phyloP scores from a whole-genome alignment of 2,113 vertebrate species.

The Coregonus clupeaformis region DNA sequence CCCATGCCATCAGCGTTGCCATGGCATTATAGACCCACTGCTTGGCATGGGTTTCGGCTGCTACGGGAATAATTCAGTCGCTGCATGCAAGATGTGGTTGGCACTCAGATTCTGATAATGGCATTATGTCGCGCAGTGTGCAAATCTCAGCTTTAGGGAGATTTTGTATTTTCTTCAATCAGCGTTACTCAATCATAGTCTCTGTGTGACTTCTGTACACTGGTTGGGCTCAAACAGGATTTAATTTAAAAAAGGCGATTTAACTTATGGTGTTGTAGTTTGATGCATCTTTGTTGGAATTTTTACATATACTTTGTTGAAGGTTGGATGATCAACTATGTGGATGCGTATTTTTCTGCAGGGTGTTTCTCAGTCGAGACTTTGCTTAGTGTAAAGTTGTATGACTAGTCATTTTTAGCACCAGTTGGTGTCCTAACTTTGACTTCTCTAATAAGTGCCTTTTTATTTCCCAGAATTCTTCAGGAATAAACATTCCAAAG shows the following conservation, averaged over 20 bases:
- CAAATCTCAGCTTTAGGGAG: constrained; percentile 48
- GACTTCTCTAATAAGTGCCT: constrained; percentile 21
- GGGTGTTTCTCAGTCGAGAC: neutral
- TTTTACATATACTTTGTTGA: neutral
- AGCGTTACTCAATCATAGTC: constrained; percentile 17
- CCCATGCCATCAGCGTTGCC: constrained; percentile 63
- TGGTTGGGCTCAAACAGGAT: constrained; percentile 27
- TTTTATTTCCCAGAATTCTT: constrained; percentile 82
- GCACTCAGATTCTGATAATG: constrained; percentile 54
- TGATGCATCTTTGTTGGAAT: neutral
- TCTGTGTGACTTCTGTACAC: constrained; percentile 9
- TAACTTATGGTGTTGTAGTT: constrained; percentile 7
- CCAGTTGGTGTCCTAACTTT: neutral
- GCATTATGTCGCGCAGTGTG: constrained; percentile 43
- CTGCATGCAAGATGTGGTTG: constrained; percentile 61
- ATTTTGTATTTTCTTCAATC: constrained; percentile 26
- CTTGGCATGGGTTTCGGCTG: constrained; percentile 53
- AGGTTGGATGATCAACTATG: neutral
- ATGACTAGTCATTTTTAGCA: neutral
- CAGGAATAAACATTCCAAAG: constrained; percentile 98
- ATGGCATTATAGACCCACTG: constrained; percentile 54
- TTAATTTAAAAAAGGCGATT: constrained; percentile 31
- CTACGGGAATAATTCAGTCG: constrained; percentile 56
- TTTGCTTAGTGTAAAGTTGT: neutral
- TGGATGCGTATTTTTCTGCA: neutral